Evolutionary conservation across 2,797 vertebrate species (phyloP).

Genomic region (Argya squamiceps): DNA sequence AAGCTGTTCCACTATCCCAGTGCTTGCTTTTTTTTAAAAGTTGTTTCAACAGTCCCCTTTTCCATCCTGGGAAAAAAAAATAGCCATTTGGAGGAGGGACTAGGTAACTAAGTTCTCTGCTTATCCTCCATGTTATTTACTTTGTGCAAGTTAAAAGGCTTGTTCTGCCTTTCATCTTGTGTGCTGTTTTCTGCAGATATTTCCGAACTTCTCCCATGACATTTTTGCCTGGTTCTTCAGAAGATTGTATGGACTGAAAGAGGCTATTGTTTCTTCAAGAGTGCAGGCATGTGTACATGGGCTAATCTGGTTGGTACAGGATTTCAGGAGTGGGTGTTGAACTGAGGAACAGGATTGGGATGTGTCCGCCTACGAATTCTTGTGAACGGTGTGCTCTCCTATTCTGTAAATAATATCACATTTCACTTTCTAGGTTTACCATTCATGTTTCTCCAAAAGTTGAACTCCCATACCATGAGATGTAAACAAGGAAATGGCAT

Average conservation of each 20-base stretch:
- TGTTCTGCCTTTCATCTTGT: constrained; percentile 69
- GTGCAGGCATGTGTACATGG: constrained; percentile 50
- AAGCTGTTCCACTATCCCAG: neutral
- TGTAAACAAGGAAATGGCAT: neutral
- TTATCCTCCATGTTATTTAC: constrained; percentile 24
- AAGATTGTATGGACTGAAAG: constrained; percentile 84
- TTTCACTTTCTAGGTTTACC: constrained; percentile 22
- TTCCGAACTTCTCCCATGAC: constrained; percentile 81
- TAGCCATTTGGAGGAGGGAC: neutral
- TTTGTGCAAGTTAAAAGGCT: constrained; percentile 60
- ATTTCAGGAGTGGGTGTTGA: constrained; percentile 71
- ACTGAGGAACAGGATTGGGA: constrained; percentile 12
- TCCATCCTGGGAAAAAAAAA: neutral
- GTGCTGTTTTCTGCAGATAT: constrained; percentile 74
- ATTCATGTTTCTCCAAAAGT: neutral
- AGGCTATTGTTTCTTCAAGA: constrained; percentile 85
- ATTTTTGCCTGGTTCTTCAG: constrained; percentile 73
- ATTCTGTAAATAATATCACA: neutral
- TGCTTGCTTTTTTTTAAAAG: neutral
- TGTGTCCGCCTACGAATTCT: neutral
- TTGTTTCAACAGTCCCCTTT: neutral
- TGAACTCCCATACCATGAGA: neutral
- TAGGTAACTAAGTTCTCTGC: neutral
- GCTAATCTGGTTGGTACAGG: constrained; percentile 66
- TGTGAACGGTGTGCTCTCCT: neutral